Evolutionary conservation across 2,113 vertebrate species (phyloP).

Genomic region (Himantopus leucocephalus): DNA sequence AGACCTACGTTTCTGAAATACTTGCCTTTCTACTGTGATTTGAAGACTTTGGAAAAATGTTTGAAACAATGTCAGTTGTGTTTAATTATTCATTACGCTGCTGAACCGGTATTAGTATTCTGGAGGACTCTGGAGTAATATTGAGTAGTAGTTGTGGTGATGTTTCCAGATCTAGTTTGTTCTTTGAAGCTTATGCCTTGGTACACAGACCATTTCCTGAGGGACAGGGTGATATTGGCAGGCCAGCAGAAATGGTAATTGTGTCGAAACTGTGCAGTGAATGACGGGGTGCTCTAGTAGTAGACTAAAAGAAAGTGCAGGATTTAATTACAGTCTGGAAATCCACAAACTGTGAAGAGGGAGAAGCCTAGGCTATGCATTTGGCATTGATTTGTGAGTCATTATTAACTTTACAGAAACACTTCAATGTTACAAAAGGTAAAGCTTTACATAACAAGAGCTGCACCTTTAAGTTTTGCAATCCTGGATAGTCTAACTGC

Average conservation of each 20-base stretch:
- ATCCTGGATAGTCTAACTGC: not conserved
- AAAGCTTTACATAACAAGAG: slow-evolving; percentile 23
- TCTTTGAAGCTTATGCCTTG: slow-evolving; percentile 63
- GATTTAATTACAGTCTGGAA: slow-evolving; percentile 64
- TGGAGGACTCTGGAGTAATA: slow-evolving; percentile 20
- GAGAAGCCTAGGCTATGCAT: slow-evolving; percentile 1
- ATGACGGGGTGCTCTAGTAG: slow-evolving; percentile 11
- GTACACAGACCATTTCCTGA: slow-evolving; percentile 42
- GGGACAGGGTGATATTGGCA: slow-evolving; percentile 41
- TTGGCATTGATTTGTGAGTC: slow-evolving; percentile 62
- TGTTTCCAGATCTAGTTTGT: slow-evolving; percentile 55
- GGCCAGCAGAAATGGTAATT: slow-evolving; percentile 55
- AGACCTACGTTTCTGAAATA: not conserved
- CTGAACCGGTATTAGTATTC: slow-evolving; percentile 61
- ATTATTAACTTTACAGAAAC: slow-evolving; percentile 61
- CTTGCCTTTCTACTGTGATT: not conserved
- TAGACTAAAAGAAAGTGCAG: slow-evolving; percentile 45
- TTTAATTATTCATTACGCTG: slow-evolving; percentile 65
- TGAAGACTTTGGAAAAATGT: slow-evolving; percentile 23
- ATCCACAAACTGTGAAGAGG: slow-evolving; percentile 32
- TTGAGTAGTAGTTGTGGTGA: slow-evolving; percentile 15
- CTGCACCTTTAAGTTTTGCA: not conserved
- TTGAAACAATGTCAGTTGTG: slow-evolving; percentile 42
- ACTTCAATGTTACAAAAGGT: slow-evolving; percentile 36
- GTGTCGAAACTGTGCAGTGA: slow-evolving; percentile 17